Evolutionary conservation across 2,888 invertebrate species (phyloP).

Genomic region (Timandra comae): DNA sequence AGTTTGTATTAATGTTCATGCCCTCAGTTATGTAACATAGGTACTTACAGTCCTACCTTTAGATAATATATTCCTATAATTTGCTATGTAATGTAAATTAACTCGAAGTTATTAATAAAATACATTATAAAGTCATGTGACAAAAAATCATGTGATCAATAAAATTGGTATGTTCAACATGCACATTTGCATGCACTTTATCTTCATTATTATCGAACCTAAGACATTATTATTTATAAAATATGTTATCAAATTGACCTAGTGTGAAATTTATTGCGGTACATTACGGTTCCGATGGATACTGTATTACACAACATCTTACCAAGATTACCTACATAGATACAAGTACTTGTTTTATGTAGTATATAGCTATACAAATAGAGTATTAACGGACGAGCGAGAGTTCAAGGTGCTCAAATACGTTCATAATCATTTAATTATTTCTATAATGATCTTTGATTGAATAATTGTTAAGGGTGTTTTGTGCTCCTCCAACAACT

Average conservation of each 20-base stretch:
- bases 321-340: constrained; percentile 22
- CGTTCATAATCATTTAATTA: background rate
- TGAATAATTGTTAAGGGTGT: too few species aligned
- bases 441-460: background rate
- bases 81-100: too few species aligned
- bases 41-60: too few species aligned
- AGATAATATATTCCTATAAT: too few species aligned
- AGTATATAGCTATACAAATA: constrained; percentile 12
- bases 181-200: constrained; percentile 2
- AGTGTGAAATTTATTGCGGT: too few species aligned
- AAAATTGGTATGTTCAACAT: constrained; percentile 36
- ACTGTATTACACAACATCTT: constrained; percentile 49
- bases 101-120: too few species aligned
- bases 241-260: too few species aligned
- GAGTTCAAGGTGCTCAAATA: constrained; percentile 8
- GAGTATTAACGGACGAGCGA: constrained; percentile 1
- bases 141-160: constrained; percentile 56
- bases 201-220: too few species aligned
- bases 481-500: too few species aligned
- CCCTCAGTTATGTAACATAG: constrained; percentile 72
- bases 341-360: too few species aligned
- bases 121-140: too few species aligned
- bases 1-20: constrained; percentile 53
- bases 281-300: constrained; percentile 12
- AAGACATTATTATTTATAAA: too few species aligned